A percentile compares a stretch with the other conserved stretches of the same genome.
Conservation (phyloP, 1,140 invertebrate species). For the Teleogryllus occipitalis region DNA sequence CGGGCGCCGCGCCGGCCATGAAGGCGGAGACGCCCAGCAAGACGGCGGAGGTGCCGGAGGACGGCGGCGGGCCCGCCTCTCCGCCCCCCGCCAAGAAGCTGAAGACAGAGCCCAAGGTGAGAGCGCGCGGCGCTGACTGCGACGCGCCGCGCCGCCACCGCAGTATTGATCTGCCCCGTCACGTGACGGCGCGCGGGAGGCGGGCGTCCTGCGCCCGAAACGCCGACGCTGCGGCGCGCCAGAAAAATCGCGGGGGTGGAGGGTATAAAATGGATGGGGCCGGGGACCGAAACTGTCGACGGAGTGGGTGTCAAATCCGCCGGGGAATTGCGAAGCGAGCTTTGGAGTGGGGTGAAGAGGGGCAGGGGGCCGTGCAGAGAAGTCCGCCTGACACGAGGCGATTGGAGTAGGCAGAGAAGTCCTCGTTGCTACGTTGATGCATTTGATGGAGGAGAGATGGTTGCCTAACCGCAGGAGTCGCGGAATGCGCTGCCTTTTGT, state of each 20-base stretch:
- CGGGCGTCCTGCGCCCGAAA: background rate
- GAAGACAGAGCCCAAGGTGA: conserved; percentile 58
- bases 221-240: too few species aligned
- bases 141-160: conserved; percentile 16
- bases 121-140: conserved; percentile 18
- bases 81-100: conserved; percentile 57
- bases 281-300: background rate
- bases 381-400: too few species aligned
- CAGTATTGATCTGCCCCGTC: conserved; percentile 24
- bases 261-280: background rate
- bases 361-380: too few species aligned
- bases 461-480: too few species aligned
- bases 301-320: background rate
- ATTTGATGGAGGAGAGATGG: too few species aligned
- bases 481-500: too few species aligned
- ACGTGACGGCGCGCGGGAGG: conserved; percentile 13
- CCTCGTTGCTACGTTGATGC: too few species aligned
- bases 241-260: background rate
- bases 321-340: too few species aligned
- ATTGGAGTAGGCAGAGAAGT: too few species aligned
- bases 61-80: conserved; percentile 29
- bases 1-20: conserved; percentile 38
- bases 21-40: conserved; percentile 46
- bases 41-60: conserved; percentile 28
- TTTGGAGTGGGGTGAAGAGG: too few species aligned